These are phyloP conservation scores for Nyctibius grandis DNA, from an alignment of 2,797 vertebrate species.

Conservation along the genomic window DNA sequence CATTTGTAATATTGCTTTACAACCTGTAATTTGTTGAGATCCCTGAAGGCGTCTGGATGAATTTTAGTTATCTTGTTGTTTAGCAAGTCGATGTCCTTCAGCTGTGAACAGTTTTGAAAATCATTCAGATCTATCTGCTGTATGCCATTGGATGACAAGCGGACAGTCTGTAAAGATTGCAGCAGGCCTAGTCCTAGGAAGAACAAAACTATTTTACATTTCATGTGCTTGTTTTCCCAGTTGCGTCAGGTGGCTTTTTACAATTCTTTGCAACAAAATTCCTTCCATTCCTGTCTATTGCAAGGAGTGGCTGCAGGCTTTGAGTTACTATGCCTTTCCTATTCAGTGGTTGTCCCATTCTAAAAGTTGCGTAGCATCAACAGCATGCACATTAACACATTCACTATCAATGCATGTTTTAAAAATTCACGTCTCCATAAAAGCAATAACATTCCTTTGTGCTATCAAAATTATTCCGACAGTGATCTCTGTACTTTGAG, in stretches of 20 bases:
- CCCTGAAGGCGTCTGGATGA: slow-evolving; percentile 78
- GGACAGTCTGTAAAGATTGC: slow-evolving; percentile 75
- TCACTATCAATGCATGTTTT: not conserved
- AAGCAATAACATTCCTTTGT: not conserved
- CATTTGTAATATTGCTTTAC: not conserved
- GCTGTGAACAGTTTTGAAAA: slow-evolving; percentile 74
- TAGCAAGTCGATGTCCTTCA: slow-evolving; percentile 79
- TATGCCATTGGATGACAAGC: slow-evolving; percentile 84
- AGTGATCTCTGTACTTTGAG: not conserved
- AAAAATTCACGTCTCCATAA: not conserved
- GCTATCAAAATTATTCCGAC: not conserved
- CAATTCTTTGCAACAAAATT: not conserved
- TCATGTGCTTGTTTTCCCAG: not conserved
- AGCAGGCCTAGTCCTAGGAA: slow-evolving; percentile 68
- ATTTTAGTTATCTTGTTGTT: slow-evolving; percentile 82
- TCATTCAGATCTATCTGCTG: slow-evolving; percentile 65
- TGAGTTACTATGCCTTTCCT: not conserved
- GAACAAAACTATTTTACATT: not conserved
- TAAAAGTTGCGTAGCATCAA: not conserved
- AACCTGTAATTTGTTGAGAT: slow-evolving; percentile 81
- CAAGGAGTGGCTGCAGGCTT: not conserved
- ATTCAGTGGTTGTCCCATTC: not conserved
- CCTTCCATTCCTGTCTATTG: not conserved
- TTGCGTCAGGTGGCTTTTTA: not conserved
- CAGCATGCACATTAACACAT: not conserved